Evolutionary conservation across 2,113 vertebrate species (phyloP).

Genomic region (Ranitomeya imitator): DNA sequence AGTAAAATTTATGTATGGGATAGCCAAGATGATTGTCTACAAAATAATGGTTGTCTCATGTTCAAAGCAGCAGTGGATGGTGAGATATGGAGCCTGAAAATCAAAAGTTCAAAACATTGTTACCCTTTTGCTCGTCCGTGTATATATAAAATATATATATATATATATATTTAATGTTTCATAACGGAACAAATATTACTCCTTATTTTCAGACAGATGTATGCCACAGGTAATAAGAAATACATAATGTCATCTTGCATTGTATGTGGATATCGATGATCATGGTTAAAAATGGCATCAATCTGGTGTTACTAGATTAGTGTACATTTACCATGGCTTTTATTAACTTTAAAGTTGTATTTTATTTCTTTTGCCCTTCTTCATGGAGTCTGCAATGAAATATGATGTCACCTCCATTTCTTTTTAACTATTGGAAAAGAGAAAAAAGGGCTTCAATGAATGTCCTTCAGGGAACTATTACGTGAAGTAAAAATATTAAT

Average conservation of each 20-base stretch:
- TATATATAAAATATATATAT: too few species aligned
- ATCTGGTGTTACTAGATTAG: not conserved
- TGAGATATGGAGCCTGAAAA: too few species aligned
- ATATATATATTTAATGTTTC: too few species aligned
- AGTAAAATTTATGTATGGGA: too few species aligned
- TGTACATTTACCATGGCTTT: not conserved
- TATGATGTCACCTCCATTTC: conserved; percentile 31
- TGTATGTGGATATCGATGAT: not conserved
- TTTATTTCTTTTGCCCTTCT: not conserved
- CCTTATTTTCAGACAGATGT: too few species aligned
- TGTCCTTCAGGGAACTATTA: conserved; percentile 44
- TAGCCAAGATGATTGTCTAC: too few species aligned
- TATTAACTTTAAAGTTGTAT: not conserved
- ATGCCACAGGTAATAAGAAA: too few species aligned
- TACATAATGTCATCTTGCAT: not conserved
- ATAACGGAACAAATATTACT: too few species aligned
- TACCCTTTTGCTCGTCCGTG: too few species aligned
- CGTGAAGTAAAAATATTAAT: conserved; percentile 34
- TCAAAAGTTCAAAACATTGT: too few species aligned
- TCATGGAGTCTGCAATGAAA: conserved; percentile 29
- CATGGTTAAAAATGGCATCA: not conserved
- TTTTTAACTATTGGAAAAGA: conserved; percentile 11
- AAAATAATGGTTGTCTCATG: too few species aligned
- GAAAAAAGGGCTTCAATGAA: conserved; percentile 8
- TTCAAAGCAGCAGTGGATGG: too few species aligned